Evolutionary conservation across 1,140 invertebrate genomes (phyloP).

Genomic region (Sarcophaga bullata): DNA sequence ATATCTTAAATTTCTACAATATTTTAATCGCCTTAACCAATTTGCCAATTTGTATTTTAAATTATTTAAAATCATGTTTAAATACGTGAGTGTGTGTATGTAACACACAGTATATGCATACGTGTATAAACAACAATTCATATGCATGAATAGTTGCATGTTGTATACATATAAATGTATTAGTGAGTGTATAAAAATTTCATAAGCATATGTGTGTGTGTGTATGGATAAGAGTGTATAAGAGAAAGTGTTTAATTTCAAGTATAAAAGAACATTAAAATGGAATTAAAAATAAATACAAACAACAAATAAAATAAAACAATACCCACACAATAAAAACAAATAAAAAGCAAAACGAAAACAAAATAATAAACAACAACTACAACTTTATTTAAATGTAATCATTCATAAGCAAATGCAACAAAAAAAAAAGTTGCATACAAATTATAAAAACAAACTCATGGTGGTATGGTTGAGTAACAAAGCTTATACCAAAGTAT

Average conservation of each 20-base stretch:
- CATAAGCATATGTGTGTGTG: neutral
- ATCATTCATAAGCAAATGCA: neutral
- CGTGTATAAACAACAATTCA: too few relatives aligned
- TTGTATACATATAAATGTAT: neutral
- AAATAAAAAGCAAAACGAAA: too few relatives aligned
- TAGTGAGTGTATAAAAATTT: too few relatives aligned
- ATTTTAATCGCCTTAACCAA: slow-evolving; percentile 3
- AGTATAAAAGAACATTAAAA: slow-evolving; percentile 2
- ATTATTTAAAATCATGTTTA: slow-evolving; percentile 12
- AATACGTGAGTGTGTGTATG: neutral
- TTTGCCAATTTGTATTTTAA: slow-evolving; percentile 11
- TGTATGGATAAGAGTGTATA: neutral
- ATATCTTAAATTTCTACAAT: neutral
- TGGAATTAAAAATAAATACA: neutral
- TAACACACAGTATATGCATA: neutral
- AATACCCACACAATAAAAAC: too few relatives aligned
- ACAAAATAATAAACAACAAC: neutral
- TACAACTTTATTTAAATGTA: slow-evolving; percentile 9
- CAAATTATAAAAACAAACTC: too few relatives aligned
- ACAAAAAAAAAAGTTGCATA: too few relatives aligned
- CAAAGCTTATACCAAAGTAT: too few relatives aligned
- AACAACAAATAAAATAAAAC: neutral
- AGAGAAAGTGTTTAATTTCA: too few relatives aligned
- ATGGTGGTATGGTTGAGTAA: too few relatives aligned
- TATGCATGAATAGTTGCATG: neutral